phyloP scores from a whole-genome alignment of 2,888 invertebrate genomes.

The Pheosia tremula region DNA sequence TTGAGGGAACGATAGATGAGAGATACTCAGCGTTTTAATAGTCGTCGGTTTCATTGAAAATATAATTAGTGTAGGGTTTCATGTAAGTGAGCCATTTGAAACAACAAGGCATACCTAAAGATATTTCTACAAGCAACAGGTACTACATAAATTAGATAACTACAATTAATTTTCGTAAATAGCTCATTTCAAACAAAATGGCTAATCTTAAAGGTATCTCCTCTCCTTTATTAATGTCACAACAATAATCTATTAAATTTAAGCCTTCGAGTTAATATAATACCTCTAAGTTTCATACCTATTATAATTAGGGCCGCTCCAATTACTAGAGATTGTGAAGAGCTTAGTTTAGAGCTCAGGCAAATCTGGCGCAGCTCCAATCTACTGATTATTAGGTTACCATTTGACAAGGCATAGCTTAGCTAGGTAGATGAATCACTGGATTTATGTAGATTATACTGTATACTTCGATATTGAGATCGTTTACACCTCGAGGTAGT shows the following conservation, averaged over 20 bases:
- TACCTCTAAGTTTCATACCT: constrained; percentile 1
- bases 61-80: no score
- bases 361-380: neutral
- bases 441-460: neutral
- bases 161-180: neutral
- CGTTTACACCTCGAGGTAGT: neutral
- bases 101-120: no score
- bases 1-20: neutral
- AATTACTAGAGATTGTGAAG: neutral
- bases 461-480: neutral
- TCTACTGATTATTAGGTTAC: neutral
- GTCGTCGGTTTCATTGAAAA: neutral
- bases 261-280: neutral
- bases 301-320: neutral
- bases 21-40: neutral
- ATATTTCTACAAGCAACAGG: no score
- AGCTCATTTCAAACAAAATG: neutral
- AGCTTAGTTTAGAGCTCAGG: neutral
- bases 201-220: neutral
- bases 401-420: neutral
- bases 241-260: neutral
- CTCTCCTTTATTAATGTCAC: neutral
- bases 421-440: neutral
- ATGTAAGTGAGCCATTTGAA: no score
- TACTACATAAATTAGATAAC: no score